These are phyloP conservation scores for Huso huso DNA, from an alignment of 2,797 vertebrate species.

Conservation along the genomic window DNA sequence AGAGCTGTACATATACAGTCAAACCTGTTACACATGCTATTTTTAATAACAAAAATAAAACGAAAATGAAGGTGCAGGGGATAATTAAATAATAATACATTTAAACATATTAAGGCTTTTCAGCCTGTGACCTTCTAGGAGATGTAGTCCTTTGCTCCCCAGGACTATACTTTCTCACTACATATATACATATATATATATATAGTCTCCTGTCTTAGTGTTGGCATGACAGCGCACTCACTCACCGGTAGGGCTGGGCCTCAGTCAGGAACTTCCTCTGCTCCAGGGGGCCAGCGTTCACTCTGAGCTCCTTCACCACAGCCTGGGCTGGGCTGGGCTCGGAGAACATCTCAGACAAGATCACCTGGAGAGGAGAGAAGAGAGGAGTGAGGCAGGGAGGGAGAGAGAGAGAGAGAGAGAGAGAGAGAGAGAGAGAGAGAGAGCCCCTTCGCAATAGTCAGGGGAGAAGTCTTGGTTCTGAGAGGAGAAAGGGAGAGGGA, in stretches of 20 bases:
- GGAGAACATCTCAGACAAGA: constrained; percentile 82
- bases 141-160: too few relatives aligned
- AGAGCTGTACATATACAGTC: too few relatives aligned
- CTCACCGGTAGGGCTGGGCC: constrained; percentile 82
- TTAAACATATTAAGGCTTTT: too few relatives aligned
- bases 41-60: too few relatives aligned
- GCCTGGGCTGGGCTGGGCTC: constrained; percentile 82
- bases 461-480: constrained; percentile 16
- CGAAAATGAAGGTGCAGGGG: too few relatives aligned
- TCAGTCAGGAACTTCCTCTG: constrained; percentile 86
- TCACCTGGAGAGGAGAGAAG: constrained; percentile 59
- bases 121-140: too few relatives aligned
- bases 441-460: not conserved
- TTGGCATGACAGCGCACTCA: not conserved
- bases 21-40: too few relatives aligned
- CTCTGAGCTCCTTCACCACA: constrained; percentile 83
- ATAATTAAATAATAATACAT: too few relatives aligned
- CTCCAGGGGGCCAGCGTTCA: constrained; percentile 77
- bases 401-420: not conserved
- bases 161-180: too few relatives aligned
- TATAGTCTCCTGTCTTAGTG: too few relatives aligned
- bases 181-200: too few relatives aligned
- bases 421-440: constrained; percentile 1
- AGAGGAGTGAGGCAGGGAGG: not conserved
- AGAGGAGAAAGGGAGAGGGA: constrained; percentile 10